Conservation (phyloP, 2,888 invertebrate species). For the Hypolimnas misippus region DNA sequence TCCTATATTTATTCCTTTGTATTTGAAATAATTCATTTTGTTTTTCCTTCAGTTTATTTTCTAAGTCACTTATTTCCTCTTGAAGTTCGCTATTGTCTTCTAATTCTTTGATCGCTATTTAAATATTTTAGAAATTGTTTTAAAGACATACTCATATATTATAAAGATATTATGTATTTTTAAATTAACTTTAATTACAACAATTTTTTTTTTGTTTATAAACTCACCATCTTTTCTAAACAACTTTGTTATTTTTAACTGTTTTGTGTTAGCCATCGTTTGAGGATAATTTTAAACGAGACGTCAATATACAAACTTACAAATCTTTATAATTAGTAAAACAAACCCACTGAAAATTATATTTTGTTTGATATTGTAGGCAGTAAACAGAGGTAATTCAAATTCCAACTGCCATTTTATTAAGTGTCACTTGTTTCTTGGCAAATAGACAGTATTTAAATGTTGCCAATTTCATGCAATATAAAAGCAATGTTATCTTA, state of each 20-base stretch:
- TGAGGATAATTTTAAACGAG: not conserved
- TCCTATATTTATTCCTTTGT: constrained; percentile 57
- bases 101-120: constrained; percentile 48
- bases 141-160: not conserved
- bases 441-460: no score
- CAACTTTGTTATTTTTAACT: constrained; percentile 65
- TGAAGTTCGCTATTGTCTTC: constrained; percentile 62
- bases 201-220: no score
- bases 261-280: constrained; percentile 58
- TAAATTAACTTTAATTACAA: no score
- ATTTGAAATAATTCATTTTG: constrained; percentile 66
- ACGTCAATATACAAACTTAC: not conserved
- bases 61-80: constrained; percentile 59
- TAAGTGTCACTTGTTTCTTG: not conserved
- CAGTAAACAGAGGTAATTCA: no score
- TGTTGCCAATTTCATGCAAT: no score
- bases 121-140: not conserved
- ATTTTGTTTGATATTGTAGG: no score
- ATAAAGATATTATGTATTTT: no score
- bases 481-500: no score
- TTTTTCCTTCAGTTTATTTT: constrained; percentile 58
- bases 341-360: no score
- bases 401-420: not conserved
- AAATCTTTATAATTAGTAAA: no score
- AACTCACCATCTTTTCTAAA: constrained; percentile 59